Evolutionary conservation across 2,888 invertebrate species (phyloP).

Genomic region (Belgica antarctica): DNA sequence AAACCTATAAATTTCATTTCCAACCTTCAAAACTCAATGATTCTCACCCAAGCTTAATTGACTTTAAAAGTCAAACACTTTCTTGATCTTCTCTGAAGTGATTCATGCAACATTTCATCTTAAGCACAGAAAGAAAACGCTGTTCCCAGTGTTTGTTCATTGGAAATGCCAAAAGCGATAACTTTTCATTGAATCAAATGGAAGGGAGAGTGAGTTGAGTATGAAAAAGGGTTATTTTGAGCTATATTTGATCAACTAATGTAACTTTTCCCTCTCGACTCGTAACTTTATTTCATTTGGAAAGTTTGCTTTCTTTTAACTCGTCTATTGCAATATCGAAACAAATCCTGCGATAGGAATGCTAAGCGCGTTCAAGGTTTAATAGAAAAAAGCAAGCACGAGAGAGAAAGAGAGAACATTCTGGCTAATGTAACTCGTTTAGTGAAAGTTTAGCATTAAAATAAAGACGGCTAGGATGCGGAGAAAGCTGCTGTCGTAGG

Average conservation of each 20-base stretch:
- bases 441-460: not conserved
- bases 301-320: slow-evolving; percentile 11
- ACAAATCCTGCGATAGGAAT: slow-evolving; percentile 15
- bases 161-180: slow-evolving; percentile 33
- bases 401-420: not conserved
- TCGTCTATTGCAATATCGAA: not conserved
- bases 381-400: not conserved
- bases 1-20: too few relatives aligned
- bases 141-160: not conserved
- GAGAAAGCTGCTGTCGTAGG: not conserved
- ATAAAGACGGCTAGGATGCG: slow-evolving; percentile 17
- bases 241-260: slow-evolving; percentile 38
- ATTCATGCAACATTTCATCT: not conserved
- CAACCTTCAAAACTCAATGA: too few relatives aligned
- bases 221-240: slow-evolving; percentile 35
- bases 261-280: slow-evolving; percentile 21
- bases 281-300: slow-evolving; percentile 24
- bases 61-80: too few relatives aligned
- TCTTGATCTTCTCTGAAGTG: not conserved
- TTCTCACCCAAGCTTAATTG: too few relatives aligned
- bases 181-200: slow-evolving; percentile 37
- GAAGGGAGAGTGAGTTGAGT: too few relatives aligned
- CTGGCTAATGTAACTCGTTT: slow-evolving; percentile 20
- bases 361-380: slow-evolving; percentile 3
- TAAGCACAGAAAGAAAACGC: too few relatives aligned